Percentiles rank a stretch among this genome's conserved stretches.
These are phyloP conservation scores for Nyctereutes procyonoides DNA, from an alignment of 2,113 vertebrate genomes.

Conservation along the genomic window DNA sequence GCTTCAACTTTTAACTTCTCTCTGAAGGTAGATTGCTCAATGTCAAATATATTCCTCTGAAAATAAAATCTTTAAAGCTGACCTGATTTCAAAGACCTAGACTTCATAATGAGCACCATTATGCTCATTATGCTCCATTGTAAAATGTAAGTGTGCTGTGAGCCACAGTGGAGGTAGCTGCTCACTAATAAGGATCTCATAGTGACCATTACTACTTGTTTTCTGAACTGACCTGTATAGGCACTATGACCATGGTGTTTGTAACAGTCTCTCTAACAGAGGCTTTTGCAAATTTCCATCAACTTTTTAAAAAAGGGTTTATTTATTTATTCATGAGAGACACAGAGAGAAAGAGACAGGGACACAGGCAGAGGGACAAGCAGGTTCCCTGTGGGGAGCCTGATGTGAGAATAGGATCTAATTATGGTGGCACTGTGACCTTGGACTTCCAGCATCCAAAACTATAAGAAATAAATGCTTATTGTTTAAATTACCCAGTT, in stretches of 20 bases:
- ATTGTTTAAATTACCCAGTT: not conserved
- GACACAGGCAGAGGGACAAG: too few relatives aligned
- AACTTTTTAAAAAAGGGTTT: not conserved
- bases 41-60: not conserved
- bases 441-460: not conserved
- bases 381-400: too few relatives aligned
- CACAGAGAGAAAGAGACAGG: too few relatives aligned
- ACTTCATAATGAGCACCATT: not conserved
- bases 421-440: not conserved
- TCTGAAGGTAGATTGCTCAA: not conserved
- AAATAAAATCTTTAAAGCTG: not conserved
- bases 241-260: not conserved
- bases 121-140: too few relatives aligned
- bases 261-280: not conserved
- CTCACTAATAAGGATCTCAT: not conserved
- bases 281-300: not conserved
- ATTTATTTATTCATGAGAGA: too few relatives aligned
- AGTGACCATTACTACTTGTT: not conserved
- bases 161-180: not conserved
- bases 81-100: not conserved
- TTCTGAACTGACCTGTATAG: not conserved
- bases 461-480: not conserved
- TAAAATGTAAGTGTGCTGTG: not conserved
- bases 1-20: not conserved
- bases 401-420: too few relatives aligned